Evolutionary conservation across 2,888 invertebrate species (phyloP).

Genomic region (Athrips mouffetella): DNA sequence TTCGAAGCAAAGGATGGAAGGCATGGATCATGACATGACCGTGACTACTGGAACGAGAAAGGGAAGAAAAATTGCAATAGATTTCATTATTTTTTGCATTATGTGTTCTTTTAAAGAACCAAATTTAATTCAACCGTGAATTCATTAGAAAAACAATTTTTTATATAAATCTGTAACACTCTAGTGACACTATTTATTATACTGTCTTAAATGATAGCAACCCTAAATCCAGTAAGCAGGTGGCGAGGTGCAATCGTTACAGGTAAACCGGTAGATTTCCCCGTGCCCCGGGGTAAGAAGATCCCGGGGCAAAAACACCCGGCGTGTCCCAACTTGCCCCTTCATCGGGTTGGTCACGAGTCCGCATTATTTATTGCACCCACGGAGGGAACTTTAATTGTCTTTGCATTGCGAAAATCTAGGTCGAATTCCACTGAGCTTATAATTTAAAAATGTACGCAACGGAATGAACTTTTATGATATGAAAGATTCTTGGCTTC

Average conservation of each 20-base stretch:
- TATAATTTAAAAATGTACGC: slow-evolving; percentile 2
- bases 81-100: no score
- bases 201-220: background rate
- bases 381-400: slow-evolving; percentile 18
- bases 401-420: slow-evolving; percentile 2
- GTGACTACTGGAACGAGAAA: background rate
- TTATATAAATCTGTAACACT: no score
- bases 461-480: background rate
- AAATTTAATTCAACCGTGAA: no score
- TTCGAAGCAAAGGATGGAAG: no score
- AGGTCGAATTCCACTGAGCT: slow-evolving; percentile 2
- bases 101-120: no score
- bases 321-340: slow-evolving; percentile 16
- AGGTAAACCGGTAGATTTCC: slow-evolving; percentile 8
- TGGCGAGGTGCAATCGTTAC: slow-evolving; percentile 16
- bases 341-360: slow-evolving; percentile 15
- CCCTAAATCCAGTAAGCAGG: slow-evolving; percentile 7
- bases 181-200: no score
- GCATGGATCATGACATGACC: no score
- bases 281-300: background rate
- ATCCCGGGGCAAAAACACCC: background rate
- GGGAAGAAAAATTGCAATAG: background rate
- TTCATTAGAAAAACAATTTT: no score
- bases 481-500: slow-evolving; percentile 1
- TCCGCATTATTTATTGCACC: slow-evolving; percentile 18